Base-by-base conservation (phyloP, 2,113 vertebrate genomes). In the Brienomyrus longianalis region DNA sequence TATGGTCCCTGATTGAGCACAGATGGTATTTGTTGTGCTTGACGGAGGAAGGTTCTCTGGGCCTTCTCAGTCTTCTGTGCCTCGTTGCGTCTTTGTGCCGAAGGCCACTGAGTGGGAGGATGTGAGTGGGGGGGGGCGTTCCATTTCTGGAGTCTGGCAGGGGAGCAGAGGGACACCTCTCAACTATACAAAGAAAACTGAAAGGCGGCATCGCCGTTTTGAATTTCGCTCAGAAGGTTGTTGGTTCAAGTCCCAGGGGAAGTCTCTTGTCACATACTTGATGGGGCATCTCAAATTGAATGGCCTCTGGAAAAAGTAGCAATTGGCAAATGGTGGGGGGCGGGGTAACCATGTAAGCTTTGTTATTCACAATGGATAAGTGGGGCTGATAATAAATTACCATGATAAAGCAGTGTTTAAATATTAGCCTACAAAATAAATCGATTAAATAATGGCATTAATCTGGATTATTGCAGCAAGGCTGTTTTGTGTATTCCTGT, bases 1-100 rank as follows among this genome's bases (percentile, higher is more conserved):
- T 92, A 90, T 90, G 91, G 94, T 93, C 91, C 91, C 92, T 91
- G 91, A 92, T 91, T 80, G 89, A 90, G 90, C 91, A 92, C 94
- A 94, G 94, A 94, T 93, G 93, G 93, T 94, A 93, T 95, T 95
- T 94, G 92, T 93, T 92, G 92, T 92, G 90, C 91, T 92, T 93
- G 93, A 94, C 94, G 93, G 94, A 45, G 91, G 88, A 92, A 92
- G 93, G 93, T 95, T 94, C 94, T 93, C 90, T 91, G 90, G 92
- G 45, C 23, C 9, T 47, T 8, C 43, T 47, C 35, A 10, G 80
- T 83, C 43, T 83, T 83, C 80, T 83, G 21, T 10, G 5, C 43
- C 80, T 83, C 21, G 80, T 83, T 47, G 43, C 23, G 43, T 83
- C 80, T 83, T 47, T 47, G 80, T 48, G 35, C 80, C 35, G 80